Conservation (phyloP, 2,797 vertebrate species). For the Urosaurus nigricauda region DNA sequence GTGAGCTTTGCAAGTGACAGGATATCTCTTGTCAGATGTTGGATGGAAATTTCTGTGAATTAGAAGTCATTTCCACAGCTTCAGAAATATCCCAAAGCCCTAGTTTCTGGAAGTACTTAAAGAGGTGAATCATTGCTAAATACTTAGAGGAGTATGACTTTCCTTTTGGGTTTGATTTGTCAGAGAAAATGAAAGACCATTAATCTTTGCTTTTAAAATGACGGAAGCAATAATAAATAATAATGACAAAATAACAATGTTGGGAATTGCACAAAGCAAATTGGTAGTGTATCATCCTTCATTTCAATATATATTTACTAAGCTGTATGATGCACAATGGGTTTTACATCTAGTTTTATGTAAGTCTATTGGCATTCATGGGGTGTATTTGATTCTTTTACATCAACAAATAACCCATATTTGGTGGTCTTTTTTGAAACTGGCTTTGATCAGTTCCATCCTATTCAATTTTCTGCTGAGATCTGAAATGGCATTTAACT, state of each 20-base stretch:
- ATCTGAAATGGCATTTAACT: conserved; percentile 35
- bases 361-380: conserved; percentile 38
- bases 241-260: conserved; percentile 7
- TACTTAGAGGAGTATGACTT: neutral
- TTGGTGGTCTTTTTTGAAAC: conserved; percentile 25
- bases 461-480: conserved; percentile 38
- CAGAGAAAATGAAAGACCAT: conserved; percentile 29
- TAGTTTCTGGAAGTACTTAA: conserved; percentile 15
- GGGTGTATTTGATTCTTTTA: conserved; percentile 16
- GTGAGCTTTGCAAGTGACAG: neutral
- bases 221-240: conserved; percentile 11
- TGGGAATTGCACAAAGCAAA: conserved; percentile 5
- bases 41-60: neutral
- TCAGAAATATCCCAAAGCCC: neutral
- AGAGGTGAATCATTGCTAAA: neutral
- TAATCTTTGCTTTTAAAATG: conserved; percentile 38
- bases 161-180: conserved; percentile 20
- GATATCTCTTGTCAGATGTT: neutral
- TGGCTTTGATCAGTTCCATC: conserved; percentile 36
- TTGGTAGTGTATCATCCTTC: conserved; percentile 16
- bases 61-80: neutral
- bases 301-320: conserved; percentile 8
- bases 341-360: conserved; percentile 9
- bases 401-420: conserved; percentile 22
- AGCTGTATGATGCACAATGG: conserved; percentile 17